These are phyloP conservation scores for Phrynocephalus versicolor DNA, from an alignment of 2,113 vertebrate genomes.

Conservation along the genomic window DNA sequence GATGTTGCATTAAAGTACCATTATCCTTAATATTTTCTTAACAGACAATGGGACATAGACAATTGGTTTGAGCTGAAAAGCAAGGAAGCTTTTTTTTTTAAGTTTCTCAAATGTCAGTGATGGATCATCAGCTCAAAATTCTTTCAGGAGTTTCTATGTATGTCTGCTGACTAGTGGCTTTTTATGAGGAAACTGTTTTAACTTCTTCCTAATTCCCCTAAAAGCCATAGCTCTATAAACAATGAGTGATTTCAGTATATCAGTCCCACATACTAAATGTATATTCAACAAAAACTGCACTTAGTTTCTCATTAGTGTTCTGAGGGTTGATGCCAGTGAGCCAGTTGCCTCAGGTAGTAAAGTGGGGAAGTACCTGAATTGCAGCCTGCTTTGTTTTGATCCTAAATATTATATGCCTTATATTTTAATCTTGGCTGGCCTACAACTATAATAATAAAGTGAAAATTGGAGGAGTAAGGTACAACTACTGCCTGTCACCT, in stretches of 20 bases:
- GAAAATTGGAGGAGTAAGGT: too few relatives aligned
- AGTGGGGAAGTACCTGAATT: too few relatives aligned
- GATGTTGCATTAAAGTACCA: conserved; percentile 56
- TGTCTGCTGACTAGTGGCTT: conserved; percentile 22
- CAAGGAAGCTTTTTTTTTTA: conserved; percentile 18
- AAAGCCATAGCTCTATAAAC: neutral
- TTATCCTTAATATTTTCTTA: conserved; percentile 46
- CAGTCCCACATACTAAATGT: neutral
- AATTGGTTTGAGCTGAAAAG: conserved; percentile 41
- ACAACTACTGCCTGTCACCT: too few relatives aligned
- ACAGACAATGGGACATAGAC: conserved; percentile 47
- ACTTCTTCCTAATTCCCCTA: neutral
- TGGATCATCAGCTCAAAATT: conserved; percentile 7
- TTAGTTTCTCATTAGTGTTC: too few relatives aligned
- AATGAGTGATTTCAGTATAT: neutral
- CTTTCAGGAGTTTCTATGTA: neutral
- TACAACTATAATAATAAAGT: too few relatives aligned
- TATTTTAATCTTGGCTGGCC: too few relatives aligned
- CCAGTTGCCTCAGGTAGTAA: too few relatives aligned
- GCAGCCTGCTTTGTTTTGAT: too few relatives aligned
- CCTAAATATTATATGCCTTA: too few relatives aligned
- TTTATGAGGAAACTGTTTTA: conserved; percentile 26
- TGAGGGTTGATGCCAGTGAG: too few relatives aligned
- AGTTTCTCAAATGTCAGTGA: conserved; percentile 4
- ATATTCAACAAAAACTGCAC: neutral